Evolutionary conservation across 2,113 vertebrate species (phyloP).

Genomic region (Colistium nudipinnis): DNA sequence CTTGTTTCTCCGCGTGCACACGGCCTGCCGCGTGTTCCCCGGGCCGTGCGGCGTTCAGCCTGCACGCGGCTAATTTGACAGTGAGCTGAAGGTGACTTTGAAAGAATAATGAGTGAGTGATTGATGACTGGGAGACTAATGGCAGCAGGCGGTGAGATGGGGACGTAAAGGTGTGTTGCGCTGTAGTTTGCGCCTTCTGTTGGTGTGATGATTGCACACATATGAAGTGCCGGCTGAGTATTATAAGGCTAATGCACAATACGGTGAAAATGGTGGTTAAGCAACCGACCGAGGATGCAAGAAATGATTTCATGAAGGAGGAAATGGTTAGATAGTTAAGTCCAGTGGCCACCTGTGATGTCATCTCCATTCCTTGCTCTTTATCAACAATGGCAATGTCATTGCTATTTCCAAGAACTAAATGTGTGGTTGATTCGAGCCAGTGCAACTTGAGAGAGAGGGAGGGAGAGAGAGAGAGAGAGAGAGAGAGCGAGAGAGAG

Average conservation of each 20-base stretch:
- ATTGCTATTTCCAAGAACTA: background rate
- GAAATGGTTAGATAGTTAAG: background rate
- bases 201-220: background rate
- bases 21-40: background rate
- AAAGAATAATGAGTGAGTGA: slow-evolving; percentile 6
- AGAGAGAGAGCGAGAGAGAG: background rate
- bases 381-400: background rate
- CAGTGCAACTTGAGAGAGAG: too few relatives aligned
- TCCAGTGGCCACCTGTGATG: background rate
- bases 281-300: background rate
- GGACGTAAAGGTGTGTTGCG: background rate
- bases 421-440: too few relatives aligned
- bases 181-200: background rate
- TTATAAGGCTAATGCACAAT: background rate
- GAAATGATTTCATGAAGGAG: background rate
- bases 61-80: background rate
- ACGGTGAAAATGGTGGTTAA: background rate
- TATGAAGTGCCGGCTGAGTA: background rate
- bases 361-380: background rate
- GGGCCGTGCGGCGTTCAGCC: background rate
- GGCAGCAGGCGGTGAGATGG: background rate
- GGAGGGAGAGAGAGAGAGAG: background rate
- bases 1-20: background rate
- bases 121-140: slow-evolving; percentile 1
- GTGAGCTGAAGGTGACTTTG: background rate